These are phyloP conservation scores for Machimus rusticus DNA, from an alignment of 2,888 invertebrate species.

Conservation along the genomic window DNA sequence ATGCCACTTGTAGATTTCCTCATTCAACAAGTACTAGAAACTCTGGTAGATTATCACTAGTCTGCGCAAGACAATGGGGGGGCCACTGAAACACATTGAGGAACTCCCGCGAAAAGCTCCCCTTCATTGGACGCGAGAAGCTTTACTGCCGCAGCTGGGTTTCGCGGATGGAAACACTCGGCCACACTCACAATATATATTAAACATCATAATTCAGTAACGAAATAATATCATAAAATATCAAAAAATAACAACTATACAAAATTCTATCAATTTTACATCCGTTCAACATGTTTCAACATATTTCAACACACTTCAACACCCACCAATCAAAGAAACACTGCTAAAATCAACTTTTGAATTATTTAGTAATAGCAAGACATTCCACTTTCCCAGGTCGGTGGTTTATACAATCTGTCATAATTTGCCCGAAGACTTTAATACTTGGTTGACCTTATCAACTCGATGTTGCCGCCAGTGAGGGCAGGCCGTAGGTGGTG, in stretches of 20 bases:
- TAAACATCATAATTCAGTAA: background rate
- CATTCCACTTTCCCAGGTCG: background rate
- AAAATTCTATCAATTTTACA: background rate
- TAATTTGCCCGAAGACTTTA: background rate
- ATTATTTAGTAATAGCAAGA: background rate
- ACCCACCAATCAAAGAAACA: background rate
- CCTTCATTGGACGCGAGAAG: background rate
- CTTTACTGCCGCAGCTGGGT: background rate
- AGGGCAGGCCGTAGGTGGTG: background rate
- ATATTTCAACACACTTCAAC: background rate
- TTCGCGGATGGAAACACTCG: background rate
- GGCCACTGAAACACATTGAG: background rate
- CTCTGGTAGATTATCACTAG: background rate
- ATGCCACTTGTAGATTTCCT: slow-evolving; percentile 46
- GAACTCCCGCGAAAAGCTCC: background rate
- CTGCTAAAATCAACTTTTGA: background rate
- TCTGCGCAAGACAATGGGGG: slow-evolving; percentile 4
- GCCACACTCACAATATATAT: background rate
- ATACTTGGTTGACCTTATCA: background rate
- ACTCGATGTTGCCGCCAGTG: background rate
- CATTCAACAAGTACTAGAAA: slow-evolving; percentile 47
- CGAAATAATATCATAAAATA: background rate
- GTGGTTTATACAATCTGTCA: background rate
- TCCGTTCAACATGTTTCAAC: background rate
- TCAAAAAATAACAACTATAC: background rate